Percentiles rank a stretch among this genome's conserved stretches.
Conservation (phyloP, 2,113 vertebrate genomes). For the Limnothrissa miodon region DNA sequence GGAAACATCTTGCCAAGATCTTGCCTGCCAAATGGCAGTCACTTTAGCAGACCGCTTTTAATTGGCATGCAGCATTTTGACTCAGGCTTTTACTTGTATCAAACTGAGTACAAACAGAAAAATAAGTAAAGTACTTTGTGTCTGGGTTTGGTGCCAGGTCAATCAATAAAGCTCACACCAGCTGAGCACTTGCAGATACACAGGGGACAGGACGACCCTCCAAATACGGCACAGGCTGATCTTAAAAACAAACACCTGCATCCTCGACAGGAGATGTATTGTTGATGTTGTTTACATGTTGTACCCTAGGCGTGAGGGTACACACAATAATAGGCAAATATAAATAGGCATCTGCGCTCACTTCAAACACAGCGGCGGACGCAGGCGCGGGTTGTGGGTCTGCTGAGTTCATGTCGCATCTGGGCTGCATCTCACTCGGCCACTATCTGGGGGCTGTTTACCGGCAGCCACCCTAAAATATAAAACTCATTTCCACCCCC, state of each 20-base stretch:
- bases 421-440: background rate
- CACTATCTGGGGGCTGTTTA: background rate
- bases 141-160: background rate
- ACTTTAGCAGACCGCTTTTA: background rate
- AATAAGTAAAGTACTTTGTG: background rate
- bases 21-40: background rate
- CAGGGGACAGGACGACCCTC: background rate
- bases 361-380: background rate
- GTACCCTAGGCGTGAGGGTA: background rate
- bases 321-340: background rate
- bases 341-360: background rate
- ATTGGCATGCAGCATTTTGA: background rate
- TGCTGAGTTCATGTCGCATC: background rate
- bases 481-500: constrained; percentile 34
- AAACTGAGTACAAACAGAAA: background rate
- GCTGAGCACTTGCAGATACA: background rate
- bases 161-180: background rate
- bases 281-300: background rate
- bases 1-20: background rate
- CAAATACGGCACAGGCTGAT: background rate
- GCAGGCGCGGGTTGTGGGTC: no score
- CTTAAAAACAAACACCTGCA: background rate
- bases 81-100: background rate
- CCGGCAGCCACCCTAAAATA: background rate
- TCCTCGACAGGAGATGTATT: background rate